These are phyloP conservation scores for Hirtodrosophila cameraria DNA, from an alignment of 2,888 invertebrate species.

Conservation along the genomic window DNA sequence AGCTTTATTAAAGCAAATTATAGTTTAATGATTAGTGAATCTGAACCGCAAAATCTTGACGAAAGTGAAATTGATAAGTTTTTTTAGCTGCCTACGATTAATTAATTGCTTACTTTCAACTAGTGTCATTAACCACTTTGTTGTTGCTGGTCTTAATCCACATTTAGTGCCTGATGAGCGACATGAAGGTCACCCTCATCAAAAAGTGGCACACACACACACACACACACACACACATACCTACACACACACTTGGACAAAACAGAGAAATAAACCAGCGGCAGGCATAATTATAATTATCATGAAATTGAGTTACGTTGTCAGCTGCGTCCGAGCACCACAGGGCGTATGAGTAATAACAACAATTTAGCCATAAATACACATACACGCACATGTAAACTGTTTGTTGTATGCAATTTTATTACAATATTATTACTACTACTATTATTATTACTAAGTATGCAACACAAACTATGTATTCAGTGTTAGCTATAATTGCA, in stretches of 20 bases:
- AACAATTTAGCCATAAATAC: conserved; percentile 13
- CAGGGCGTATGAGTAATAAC: conserved; percentile 52
- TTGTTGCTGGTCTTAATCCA: conserved; percentile 38
- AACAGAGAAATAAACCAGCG: conserved; percentile 47
- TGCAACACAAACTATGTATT: neutral
- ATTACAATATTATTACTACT: conserved; percentile 10
- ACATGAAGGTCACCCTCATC: conserved; percentile 39
- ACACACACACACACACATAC: conserved; percentile 13
- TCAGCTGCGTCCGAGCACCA: conserved; percentile 45
- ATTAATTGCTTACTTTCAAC: conserved; percentile 31
- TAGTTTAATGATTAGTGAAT: no score
- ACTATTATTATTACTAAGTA: no score
- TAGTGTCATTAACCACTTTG: conserved; percentile 49
- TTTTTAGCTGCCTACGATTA: neutral
- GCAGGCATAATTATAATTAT: conserved; percentile 74
- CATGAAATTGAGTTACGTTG: conserved; percentile 71
- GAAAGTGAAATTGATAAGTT: no score
- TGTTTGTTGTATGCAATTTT: conserved; percentile 22
- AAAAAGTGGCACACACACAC: conserved; percentile 29
- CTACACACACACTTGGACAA: neutral
- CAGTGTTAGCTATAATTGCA: conserved; percentile 26
- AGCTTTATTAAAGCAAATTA: neutral
- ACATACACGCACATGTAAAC: conserved; percentile 21
- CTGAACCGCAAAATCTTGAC: no score
- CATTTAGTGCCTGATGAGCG: conserved; percentile 50